phyloP scores from a whole-genome alignment of 2,113 vertebrate genomes.

The Neodontobutis hainanensis region DNA sequence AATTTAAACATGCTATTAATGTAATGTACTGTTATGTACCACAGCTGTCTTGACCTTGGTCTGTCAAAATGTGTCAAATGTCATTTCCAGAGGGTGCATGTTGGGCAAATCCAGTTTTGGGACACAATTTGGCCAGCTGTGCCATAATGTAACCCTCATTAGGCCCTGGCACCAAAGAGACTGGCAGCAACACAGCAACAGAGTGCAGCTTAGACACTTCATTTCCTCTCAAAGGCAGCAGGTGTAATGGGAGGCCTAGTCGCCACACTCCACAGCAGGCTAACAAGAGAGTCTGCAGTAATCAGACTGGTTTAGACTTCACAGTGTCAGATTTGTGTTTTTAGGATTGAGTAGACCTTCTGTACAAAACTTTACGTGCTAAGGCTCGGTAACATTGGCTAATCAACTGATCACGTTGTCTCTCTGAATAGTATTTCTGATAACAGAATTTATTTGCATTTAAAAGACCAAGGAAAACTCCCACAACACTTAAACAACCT shows the following conservation, averaged over 20 bases:
- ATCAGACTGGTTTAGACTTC: slow-evolving; percentile 20
- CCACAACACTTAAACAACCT: too few relatives aligned
- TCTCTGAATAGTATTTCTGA: too few relatives aligned
- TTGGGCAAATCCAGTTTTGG: slow-evolving; percentile 17
- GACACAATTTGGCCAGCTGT: slow-evolving; percentile 36
- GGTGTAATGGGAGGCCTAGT: slow-evolving; percentile 30
- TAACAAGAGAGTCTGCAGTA: slow-evolving; percentile 25
- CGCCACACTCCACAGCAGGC: slow-evolving; percentile 5
- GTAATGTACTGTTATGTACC: too few relatives aligned
- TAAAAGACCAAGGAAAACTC: too few relatives aligned
- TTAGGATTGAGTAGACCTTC: too few relatives aligned
- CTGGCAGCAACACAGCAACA: slow-evolving; percentile 17
- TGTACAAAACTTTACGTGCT: too few relatives aligned
- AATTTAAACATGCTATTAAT: neutral
- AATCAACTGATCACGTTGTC: too few relatives aligned
- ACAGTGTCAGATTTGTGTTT: slow-evolving; percentile 14
- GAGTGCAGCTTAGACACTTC: slow-evolving; percentile 16
- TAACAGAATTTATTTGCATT: too few relatives aligned
- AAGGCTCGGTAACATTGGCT: too few relatives aligned
- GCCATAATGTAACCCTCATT: slow-evolving; percentile 45
- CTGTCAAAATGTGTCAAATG: slow-evolving; percentile 17
- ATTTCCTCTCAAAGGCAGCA: slow-evolving; percentile 38
- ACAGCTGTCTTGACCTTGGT: neutral
- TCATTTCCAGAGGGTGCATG: slow-evolving; percentile 9
- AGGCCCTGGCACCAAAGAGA: slow-evolving; percentile 39